Evolutionary conservation across 2,888 invertebrate genomes (phyloP).

Genomic region (Macrosoma leucophasiata): DNA sequence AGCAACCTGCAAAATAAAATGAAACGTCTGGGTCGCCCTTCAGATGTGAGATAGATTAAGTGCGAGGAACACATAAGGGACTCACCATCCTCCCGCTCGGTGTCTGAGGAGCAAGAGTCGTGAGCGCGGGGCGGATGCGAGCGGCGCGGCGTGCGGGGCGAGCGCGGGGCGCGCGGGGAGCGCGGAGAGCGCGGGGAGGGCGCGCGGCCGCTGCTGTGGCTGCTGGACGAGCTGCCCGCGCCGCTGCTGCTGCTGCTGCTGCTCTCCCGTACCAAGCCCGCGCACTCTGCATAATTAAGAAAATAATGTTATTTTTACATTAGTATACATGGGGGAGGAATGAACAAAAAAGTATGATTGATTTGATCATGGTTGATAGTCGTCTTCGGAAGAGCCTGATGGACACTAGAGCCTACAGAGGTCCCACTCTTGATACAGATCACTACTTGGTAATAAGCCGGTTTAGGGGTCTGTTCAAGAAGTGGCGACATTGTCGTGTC

Average conservation of each 20-base stretch:
- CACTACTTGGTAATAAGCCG: no score
- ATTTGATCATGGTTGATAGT: no score
- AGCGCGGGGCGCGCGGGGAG: slow-evolving; percentile 46
- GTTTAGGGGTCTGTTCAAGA: no score
- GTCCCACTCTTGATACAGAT: no score
- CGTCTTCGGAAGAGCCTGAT: no score
- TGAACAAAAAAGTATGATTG: no score
- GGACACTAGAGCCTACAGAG: no score
- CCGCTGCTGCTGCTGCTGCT: slow-evolving; percentile 56
- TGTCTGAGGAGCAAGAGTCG: slow-evolving; percentile 76
- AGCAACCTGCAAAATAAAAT: slow-evolving; percentile 73
- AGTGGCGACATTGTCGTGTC: no score
- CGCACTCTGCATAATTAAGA: slow-evolving; percentile 22
- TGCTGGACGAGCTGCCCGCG: slow-evolving; percentile 40
- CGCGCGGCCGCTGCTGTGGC: slow-evolving; percentile 29
- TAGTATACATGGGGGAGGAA: no score
- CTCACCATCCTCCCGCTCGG: slow-evolving; percentile 72
- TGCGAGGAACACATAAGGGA: neutral
- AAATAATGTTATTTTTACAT: no score
- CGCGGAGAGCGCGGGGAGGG: slow-evolving; percentile 34
- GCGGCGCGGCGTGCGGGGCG: slow-evolving; percentile 36
- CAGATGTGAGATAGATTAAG: neutral
- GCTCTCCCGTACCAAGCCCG: slow-evolving; percentile 28
- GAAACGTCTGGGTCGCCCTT: no score
- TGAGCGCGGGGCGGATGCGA: slow-evolving; percentile 40